Evolutionary conservation across 1,140 invertebrate species (phyloP).

Genomic region (Magallana ariakensis): DNA sequence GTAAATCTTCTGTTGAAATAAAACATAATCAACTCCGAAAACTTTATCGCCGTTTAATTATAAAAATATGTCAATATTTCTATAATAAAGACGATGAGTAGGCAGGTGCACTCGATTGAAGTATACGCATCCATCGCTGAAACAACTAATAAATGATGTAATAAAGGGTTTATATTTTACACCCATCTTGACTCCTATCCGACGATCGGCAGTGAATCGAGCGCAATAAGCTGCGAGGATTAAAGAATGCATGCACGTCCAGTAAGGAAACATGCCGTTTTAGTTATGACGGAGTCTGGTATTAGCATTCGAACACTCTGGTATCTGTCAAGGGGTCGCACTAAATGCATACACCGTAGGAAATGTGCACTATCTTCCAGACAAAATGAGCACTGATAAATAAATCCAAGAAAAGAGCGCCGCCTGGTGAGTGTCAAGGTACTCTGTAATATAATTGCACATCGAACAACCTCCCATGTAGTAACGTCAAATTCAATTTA

Average conservation of each 20-base stretch:
- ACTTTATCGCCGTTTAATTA: not conserved
- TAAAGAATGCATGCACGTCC: not conserved
- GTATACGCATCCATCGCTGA: not conserved
- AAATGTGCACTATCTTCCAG: too few relatives aligned
- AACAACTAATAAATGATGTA: conserved; percentile 25
- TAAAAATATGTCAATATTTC: conserved; percentile 6
- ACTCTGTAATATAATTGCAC: too few relatives aligned
- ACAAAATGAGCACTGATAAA: too few relatives aligned
- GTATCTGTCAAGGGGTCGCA: not conserved
- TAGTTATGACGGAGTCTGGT: not conserved
- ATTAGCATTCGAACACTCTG: not conserved
- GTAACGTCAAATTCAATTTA: too few relatives aligned
- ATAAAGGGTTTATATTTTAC: not conserved
- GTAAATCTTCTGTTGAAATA: not conserved
- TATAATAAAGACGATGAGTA: not conserved
- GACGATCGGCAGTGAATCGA: not conserved
- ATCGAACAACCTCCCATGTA: too few relatives aligned
- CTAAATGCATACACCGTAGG: not conserved
- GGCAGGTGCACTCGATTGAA: not conserved
- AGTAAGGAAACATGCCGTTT: not conserved
- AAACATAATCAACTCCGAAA: not conserved
- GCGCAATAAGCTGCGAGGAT: not conserved
- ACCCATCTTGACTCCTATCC: not conserved
- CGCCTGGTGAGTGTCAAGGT: too few relatives aligned
- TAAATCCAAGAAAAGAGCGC: too few relatives aligned